Base-by-base conservation (phyloP, 2,888 invertebrate genomes). In the Xestia sexstrigata region DNA sequence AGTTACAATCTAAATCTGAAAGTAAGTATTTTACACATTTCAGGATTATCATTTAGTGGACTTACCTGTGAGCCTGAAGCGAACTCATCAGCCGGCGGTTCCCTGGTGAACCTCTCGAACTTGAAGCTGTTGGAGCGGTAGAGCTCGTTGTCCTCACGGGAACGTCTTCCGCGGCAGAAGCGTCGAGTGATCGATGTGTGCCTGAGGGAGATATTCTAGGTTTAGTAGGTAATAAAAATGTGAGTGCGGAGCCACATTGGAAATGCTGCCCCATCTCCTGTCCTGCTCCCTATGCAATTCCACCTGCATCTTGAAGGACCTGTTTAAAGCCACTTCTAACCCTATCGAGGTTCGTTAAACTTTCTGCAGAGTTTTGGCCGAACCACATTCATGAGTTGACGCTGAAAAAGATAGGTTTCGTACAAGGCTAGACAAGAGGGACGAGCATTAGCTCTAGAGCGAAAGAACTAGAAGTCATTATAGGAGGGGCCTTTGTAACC, bases 41-140 rank as follows among this genome's bases (percentile, higher is more conserved):
- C 17, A 17, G 6, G 4, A 35, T 42, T 26, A 1, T 62, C 0
- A 52, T 39, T 35, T 26, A 9, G 15, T 7, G 9, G 69, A 95
- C 97, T 95, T 92, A 98, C 98, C 98, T 98, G 98, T 94, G 98
- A 98, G 84, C 97, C 97, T 86, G 97, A 95, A 86, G 97, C 97
- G 87, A 97, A 97, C 88, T 98, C 98, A 92, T 97, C 97, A 89
- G 97, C 97, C 73, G 97, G 97, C 81, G 97, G 97, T 88, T 96
- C 96, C 62, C 98, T 97, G 90, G 98, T 98, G 92, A 98, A 98
- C 76, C 98, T 97, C 95, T 98, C 98, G 94, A 98, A 98, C 96
- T 98, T 98, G 97, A 98, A 98, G 95, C 98, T 98, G 94, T 98
- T 98, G 87, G 98, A 98, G 88, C 98, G 97, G 92, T 98, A 98